Percentiles rank a stretch among this genome's conserved stretches.
Evolutionary conservation across 2,888 invertebrate species (phyloP).

Genomic region (Pyrrhosoma nymphula): DNA sequence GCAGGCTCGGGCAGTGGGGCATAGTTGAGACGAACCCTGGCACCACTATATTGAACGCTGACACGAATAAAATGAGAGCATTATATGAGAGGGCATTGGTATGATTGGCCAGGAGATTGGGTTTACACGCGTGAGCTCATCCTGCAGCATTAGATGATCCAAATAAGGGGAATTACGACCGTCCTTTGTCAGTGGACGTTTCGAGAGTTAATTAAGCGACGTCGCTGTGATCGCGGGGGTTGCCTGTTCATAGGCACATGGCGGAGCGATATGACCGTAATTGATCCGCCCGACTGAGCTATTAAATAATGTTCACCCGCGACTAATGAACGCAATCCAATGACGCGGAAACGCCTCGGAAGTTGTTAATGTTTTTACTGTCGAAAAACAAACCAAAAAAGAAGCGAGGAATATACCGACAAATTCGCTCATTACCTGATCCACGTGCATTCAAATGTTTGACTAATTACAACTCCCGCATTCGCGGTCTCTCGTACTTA

Average conservation of each 20-base stretch:
- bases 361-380: background rate
- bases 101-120: too few species aligned
- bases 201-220: background rate
- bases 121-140: too few species aligned
- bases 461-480: background rate
- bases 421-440: background rate
- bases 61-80: too few species aligned
- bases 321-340: background rate
- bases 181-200: background rate
- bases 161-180: background rate
- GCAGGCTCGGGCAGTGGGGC: too few species aligned
- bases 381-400: too few species aligned
- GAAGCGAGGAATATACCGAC: background rate
- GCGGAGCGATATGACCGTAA: background rate
- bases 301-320: background rate
- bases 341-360: background rate
- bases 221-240: background rate
- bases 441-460: background rate
- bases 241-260: background rate
- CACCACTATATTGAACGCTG: too few species aligned
- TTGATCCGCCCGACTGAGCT: background rate
- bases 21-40: too few species aligned
- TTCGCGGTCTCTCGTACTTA: background rate
- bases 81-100: too few species aligned
- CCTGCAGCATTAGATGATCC: too few species aligned